A percentile compares a stretch with the other conserved stretches of the same genome.
Evolutionary conservation across 1,140 invertebrate species (phyloP).

Genomic region (Dinoponera quadriceps): DNA sequence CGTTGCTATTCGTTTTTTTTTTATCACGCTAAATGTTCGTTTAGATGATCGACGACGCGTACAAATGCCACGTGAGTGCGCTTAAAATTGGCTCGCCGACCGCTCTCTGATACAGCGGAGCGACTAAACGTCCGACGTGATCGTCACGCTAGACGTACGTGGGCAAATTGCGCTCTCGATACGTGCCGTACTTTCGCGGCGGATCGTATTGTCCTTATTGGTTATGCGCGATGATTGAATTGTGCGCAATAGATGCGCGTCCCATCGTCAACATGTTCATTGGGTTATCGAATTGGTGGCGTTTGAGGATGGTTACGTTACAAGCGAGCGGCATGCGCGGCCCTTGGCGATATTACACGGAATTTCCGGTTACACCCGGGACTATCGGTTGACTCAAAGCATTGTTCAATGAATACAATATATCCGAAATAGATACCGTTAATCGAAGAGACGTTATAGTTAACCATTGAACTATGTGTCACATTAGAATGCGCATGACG

Average conservation of each 20-base stretch:
- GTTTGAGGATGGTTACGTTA: conserved; percentile 55
- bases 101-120: too few relatives aligned
- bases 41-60: too few relatives aligned
- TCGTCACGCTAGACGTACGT: not conserved
- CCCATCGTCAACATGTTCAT: conserved; percentile 58
- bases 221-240: conserved; percentile 53
- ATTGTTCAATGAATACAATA: conserved; percentile 60
- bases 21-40: too few relatives aligned
- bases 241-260: conserved; percentile 43
- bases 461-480: conserved; percentile 60
- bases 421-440: conserved; percentile 54
- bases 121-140: not conserved
- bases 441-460: conserved; percentile 57
- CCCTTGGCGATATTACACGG: conserved; percentile 56
- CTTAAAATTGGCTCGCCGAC: not conserved
- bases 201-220: conserved; percentile 53
- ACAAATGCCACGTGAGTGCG: too few relatives aligned
- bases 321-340: conserved; percentile 41
- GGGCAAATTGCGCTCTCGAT: not conserved
- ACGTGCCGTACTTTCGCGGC: not conserved
- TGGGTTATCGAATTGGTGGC: conserved; percentile 41
- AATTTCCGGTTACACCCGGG: conserved; percentile 58
- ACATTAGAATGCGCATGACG: conserved; percentile 23
- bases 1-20: too few relatives aligned
- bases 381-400: conserved; percentile 59